phyloP scores from a whole-genome alignment of 2,888 invertebrate species.

The Dasysyrphus tricinctus region DNA sequence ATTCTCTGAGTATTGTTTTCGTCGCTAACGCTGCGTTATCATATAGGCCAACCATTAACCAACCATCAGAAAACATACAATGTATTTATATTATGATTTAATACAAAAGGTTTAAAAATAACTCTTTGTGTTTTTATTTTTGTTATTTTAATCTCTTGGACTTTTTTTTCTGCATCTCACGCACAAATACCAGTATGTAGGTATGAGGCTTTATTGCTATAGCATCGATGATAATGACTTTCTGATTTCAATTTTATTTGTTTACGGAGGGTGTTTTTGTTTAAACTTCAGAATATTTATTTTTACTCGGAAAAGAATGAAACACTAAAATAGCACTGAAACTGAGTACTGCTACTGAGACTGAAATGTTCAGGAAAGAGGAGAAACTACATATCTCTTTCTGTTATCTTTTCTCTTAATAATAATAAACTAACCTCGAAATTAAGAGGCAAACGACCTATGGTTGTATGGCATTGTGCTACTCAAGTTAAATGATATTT shows the following conservation, averaged over 20 bases:
- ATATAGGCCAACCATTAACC: constrained; percentile 64
- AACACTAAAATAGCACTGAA: background rate
- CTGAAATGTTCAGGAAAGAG: background rate
- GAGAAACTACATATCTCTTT: background rate
- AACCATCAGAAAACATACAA: constrained; percentile 15
- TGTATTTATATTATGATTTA: constrained; percentile 30
- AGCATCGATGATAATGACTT: constrained; percentile 57
- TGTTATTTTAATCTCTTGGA: constrained; percentile 8
- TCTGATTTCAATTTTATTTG: constrained; percentile 22
- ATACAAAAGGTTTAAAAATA: constrained; percentile 27
- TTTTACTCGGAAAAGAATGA: constrained; percentile 12
- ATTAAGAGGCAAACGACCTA: constrained; percentile 19
- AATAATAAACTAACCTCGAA: constrained; percentile 14
- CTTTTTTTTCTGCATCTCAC: constrained; percentile 19
- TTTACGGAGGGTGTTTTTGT: constrained; percentile 6
- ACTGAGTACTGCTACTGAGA: background rate
- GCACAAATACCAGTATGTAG: background rate
- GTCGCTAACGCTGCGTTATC: constrained; percentile 44
- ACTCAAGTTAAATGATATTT: background rate
- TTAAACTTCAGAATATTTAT: background rate
- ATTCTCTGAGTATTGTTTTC: constrained; percentile 39
- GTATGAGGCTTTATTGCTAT: background rate
- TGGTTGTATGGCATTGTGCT: background rate
- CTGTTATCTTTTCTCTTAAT: constrained; percentile 16
- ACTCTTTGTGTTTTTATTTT: constrained; percentile 18